Conservation (phyloP, 2,113 vertebrate species). For the Petaurus breviceps region DNA sequence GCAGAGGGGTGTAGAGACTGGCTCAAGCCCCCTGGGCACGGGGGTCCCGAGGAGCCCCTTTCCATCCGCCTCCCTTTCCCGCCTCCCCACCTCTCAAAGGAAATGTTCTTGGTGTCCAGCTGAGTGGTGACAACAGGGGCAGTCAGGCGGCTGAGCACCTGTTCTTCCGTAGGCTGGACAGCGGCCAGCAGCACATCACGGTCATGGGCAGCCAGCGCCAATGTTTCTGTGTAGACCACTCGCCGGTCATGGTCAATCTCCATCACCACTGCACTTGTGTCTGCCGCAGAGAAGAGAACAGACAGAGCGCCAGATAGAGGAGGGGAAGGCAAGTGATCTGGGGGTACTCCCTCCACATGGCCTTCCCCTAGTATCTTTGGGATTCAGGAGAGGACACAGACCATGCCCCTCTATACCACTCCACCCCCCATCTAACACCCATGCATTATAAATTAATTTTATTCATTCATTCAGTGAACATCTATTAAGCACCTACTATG, state of each 20-base stretch:
- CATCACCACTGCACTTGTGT: slow-evolving; percentile 95
- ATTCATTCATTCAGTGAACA: not conserved
- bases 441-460: not conserved
- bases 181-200: slow-evolving; percentile 89
- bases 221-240: slow-evolving; percentile 94
- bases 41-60: not conserved
- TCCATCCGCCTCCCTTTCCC: not conserved
- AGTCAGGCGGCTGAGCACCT: slow-evolving; percentile 93
- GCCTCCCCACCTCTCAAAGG: slow-evolving; percentile 93
- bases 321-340: not conserved
- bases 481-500: not conserved
- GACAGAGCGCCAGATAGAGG: not conserved
- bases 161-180: slow-evolving; percentile 94
- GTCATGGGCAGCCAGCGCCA: slow-evolving; percentile 89
- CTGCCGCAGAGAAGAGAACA: slow-evolving; percentile 76
- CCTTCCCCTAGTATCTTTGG: not conserved
- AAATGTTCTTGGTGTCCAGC: slow-evolving; percentile 97
- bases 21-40: not conserved
- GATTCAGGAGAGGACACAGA: not conserved
- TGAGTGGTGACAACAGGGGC: slow-evolving; percentile 96
- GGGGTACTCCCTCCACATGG: not conserved
- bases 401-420: too few species aligned
- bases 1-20: not conserved
- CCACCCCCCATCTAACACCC: not conserved
- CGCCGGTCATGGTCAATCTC: slow-evolving; percentile 98